Evolutionary conservation across 2,113 vertebrate genomes (phyloP), one percentile per base, ranked within the genome.

Genomic region (Gymnogyps californianus): DNA sequence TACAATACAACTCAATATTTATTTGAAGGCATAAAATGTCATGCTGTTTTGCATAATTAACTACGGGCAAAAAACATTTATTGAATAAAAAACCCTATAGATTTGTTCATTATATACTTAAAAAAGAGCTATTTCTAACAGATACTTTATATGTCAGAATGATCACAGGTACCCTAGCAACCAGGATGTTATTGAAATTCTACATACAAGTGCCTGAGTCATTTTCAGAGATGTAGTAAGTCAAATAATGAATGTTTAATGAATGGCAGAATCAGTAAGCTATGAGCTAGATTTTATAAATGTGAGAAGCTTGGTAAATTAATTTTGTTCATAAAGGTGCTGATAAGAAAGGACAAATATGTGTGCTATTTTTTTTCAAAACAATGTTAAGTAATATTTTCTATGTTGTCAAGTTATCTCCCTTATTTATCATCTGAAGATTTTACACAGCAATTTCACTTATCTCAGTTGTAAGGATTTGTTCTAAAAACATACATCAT

Each of bases 121-220:
- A 61, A 96, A 88, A 86, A 89, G 83, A 51, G 79, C n/a, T 29
- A 24, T 89, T 97, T 96, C 87, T 78, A 92, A 91, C n/a, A 88
- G 64, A 61, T 89, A 83, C 59, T 93, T 97, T 67, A 75, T 95
- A 95, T 88, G 89, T 94, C 95, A 87, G 87, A 94, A 82, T 77
- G 66, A 96, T 96, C 82, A 92, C 54, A 83, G 15, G 86, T 96
- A 96, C 97, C 97, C 74, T 97, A 98, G 97, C 97, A 98, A 98
- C 95, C 89, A 90, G 75, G 78, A 90, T 95, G 51, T 90, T 85
- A 77, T 38, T 96, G 77, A 96, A 98, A 97, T 90, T 83, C 90
- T 80, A 74, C 90, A 71, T 34, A 25, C 32, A 80, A 93, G 42
- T 51, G 47, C 66, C n/a, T 67, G 83, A 96, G 79, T 93, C 82